phyloP scores from a whole-genome alignment of 2,888 invertebrate genomes.

The Hofmannophila pseudospretella region DNA sequence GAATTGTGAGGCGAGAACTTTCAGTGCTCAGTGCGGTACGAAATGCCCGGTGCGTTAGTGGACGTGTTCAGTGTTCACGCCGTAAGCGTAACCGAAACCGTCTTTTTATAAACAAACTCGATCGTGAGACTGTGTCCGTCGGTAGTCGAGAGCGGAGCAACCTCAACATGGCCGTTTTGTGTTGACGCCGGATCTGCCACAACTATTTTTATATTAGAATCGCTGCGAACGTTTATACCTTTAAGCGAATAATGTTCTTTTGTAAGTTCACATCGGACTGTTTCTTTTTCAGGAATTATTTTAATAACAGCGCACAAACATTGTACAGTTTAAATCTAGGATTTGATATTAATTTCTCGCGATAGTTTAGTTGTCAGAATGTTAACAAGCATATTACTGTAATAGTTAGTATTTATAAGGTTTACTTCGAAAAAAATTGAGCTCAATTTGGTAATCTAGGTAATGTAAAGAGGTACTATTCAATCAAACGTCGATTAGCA shows the following conservation, averaged over 20 bases:
- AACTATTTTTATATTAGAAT: conserved; percentile 69
- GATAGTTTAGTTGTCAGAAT: conserved; percentile 40
- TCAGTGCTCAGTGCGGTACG: conserved; percentile 71
- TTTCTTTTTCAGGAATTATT: conserved; percentile 60
- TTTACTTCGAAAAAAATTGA: conserved; percentile 73
- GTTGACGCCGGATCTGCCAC: conserved; percentile 55
- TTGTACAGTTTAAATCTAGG: conserved; percentile 64
- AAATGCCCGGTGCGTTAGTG: conserved; percentile 60
- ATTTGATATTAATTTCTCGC: conserved; percentile 46
- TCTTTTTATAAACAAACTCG: conserved; percentile 65
- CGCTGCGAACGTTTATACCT: conserved; percentile 54
- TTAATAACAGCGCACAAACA: conserved; percentile 73
- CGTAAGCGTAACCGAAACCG: conserved; percentile 61
- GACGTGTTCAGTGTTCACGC: conserved; percentile 54
- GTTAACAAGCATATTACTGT: conserved; percentile 32
- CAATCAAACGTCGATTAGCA: conserved; percentile 53
- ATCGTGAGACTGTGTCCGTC: conserved; percentile 65
- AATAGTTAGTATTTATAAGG: conserved; percentile 49
- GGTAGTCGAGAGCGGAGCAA: conserved; percentile 48
- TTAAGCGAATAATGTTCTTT: conserved; percentile 49
- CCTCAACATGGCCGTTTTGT: conserved; percentile 48
- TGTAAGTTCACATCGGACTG: conserved; percentile 48
- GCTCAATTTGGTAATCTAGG: conserved; percentile 73
- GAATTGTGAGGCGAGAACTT: conserved; percentile 65
- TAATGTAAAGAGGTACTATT: conserved; percentile 61